Conservation (phyloP, 2,113 vertebrate genomes). For the Ophiodon elongatus region DNA sequence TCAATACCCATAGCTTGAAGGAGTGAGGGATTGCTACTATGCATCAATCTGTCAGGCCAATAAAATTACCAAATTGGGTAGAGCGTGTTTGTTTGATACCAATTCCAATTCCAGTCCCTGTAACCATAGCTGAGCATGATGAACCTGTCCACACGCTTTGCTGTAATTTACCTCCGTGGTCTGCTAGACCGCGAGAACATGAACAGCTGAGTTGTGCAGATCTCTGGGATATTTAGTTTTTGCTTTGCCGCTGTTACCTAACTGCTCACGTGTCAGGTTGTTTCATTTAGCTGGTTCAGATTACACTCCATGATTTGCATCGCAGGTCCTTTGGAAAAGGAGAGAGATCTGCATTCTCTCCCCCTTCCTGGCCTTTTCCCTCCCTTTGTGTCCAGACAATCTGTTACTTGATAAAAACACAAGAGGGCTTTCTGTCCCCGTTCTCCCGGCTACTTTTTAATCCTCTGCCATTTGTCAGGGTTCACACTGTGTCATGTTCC, state of each 20-base stretch:
- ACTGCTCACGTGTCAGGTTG: too few relatives aligned
- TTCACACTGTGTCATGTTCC: constrained; percentile 13
- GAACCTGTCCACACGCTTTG: background rate
- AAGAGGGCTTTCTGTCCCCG: background rate
- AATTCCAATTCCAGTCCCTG: constrained; percentile 5
- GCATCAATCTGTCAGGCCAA: constrained; percentile 52
- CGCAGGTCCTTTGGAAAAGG: background rate
- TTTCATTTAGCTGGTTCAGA: background rate
- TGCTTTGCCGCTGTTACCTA: background rate
- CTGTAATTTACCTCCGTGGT: constrained; percentile 13
- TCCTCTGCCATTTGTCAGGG: constrained; percentile 19
- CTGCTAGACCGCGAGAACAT: background rate
- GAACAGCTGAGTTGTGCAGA: background rate
- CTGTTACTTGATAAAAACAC: background rate
- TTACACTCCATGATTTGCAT: constrained; percentile 2
- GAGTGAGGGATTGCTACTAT: constrained; percentile 50
- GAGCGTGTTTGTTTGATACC: constrained; percentile 27
- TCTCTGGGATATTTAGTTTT: background rate
- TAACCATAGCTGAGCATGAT: constrained; percentile 30
- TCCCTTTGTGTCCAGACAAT: constrained; percentile 1
- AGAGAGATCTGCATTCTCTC: background rate
- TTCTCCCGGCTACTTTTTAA: constrained; percentile 21
- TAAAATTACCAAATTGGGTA: constrained; percentile 50
- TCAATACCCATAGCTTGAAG: constrained; percentile 46
- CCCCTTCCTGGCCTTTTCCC: too few relatives aligned